Percentiles rank a stretch among this genome's conserved stretches.
Evolutionary conservation across 2,888 invertebrate species (phyloP).

Genomic region (Anthrax anthrax): DNA sequence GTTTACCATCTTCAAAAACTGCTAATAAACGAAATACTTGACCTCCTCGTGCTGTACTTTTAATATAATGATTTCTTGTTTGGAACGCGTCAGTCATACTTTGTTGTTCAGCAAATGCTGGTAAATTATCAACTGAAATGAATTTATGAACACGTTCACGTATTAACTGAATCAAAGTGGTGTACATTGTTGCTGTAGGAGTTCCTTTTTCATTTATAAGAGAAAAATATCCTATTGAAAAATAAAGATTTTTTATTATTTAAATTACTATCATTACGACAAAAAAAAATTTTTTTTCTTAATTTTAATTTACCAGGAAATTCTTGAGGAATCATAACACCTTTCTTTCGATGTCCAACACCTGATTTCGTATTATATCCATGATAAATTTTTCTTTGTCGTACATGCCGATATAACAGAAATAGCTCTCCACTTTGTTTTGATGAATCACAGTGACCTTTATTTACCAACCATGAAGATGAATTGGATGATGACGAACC

Average conservation of each 20-base stretch:
- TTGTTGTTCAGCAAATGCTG: conserved; percentile 32
- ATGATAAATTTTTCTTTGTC: conserved; percentile 31
- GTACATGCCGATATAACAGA: conserved; percentile 29
- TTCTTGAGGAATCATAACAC: conserved; percentile 33
- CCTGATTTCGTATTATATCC: conserved; percentile 31
- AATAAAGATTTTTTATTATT: too few relatives aligned
- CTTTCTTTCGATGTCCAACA: conserved; percentile 29
- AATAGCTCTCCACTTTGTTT: conserved; percentile 26
- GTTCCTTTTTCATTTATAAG: conserved; percentile 51
- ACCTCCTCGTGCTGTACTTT: conserved; percentile 55
- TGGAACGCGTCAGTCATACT: conserved; percentile 19
- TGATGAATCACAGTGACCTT: conserved; percentile 10
- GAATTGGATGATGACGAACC: conserved; percentile 30
- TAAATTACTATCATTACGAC: too few relatives aligned
- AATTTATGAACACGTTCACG: conserved; percentile 47
- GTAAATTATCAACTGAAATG: conserved; percentile 33
- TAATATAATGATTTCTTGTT: conserved; percentile 41
- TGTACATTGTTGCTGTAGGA: conserved; percentile 48
- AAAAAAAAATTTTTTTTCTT: background rate
- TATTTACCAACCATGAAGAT: conserved; percentile 18
- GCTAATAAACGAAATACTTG: conserved; percentile 58
- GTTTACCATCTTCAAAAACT: conserved; percentile 55
- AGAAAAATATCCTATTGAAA: conserved; percentile 50
- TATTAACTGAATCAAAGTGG: conserved; percentile 48
- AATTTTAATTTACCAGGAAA: conserved; percentile 27